A percentile compares a stretch with the other conserved stretches of the same genome.
Evolutionary conservation across 2,113 vertebrate species (phyloP).

Genomic region (Rhea americana): DNA sequence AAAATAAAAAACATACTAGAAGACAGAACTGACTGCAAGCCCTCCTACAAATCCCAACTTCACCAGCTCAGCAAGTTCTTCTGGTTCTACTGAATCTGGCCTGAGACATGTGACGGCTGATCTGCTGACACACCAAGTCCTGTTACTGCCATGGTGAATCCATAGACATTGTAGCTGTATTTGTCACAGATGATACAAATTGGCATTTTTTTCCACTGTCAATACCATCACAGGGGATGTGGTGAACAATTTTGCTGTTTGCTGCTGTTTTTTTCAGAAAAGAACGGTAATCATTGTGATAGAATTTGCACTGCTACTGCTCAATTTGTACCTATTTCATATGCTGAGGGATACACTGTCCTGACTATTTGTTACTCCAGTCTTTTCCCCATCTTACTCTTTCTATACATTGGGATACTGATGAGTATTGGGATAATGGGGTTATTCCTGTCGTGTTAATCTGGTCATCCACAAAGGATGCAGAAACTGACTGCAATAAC

Average conservation of each 20-base stretch:
- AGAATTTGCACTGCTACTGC: not conserved
- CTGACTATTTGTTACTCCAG: not conserved
- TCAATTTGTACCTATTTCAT: not conserved
- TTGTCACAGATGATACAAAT: not conserved
- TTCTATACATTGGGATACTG: not conserved
- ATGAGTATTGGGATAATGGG: not conserved
- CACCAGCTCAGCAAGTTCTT: not conserved
- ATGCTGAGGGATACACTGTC: not conserved
- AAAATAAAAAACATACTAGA: not conserved
- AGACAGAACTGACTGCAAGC: not conserved
- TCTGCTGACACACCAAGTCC: not conserved
- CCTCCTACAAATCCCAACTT: not conserved
- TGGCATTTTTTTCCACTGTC: not conserved
- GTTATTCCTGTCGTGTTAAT: not conserved
- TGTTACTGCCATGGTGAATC: not conserved
- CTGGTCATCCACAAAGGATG: not conserved
- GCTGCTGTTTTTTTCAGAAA: not conserved
- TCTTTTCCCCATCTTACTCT: not conserved
- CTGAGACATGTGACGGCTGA: not conserved
- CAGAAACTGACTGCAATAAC: fast-evolving
- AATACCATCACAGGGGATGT: not conserved
- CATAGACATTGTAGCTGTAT: not conserved
- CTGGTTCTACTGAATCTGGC: not conserved
- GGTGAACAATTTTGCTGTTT: not conserved
- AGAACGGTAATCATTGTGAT: not conserved